These are phyloP conservation scores for Nymphalis urticae DNA, from an alignment of 2,888 invertebrate species.

Conservation along the genomic window DNA sequence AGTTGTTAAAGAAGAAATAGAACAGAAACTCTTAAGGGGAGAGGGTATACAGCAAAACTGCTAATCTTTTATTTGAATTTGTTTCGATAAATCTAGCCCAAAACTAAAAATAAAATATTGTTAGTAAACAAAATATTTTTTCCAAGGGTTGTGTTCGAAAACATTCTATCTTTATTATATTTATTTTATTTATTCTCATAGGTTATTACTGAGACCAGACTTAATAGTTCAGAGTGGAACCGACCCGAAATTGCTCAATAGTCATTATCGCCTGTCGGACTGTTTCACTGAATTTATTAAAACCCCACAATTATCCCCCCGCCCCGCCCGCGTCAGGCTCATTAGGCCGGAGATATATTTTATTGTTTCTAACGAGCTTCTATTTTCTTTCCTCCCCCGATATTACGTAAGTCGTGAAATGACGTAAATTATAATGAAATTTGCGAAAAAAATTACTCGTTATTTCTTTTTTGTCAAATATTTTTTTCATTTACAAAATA, in stretches of 20 bases:
- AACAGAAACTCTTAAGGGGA: no score
- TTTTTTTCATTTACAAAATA: not conserved
- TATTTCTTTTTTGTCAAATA: not conserved
- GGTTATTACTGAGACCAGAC: no score
- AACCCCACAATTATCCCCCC: conserved; percentile 27
- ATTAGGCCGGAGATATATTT: conserved; percentile 35
- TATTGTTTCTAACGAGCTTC: conserved; percentile 35
- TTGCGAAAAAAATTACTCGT: conserved; percentile 14
- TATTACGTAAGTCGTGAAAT: conserved; percentile 18
- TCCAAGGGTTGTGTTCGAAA: no score
- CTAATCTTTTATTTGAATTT: no score
- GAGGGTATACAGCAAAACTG: no score
- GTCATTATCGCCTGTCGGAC: conserved; percentile 30
- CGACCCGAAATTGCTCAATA: conserved; percentile 18
- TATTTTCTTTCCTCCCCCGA: conserved; percentile 23
- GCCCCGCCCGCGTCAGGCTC: conserved; percentile 18
- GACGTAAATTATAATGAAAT: conserved; percentile 20
- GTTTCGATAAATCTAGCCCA: no score
- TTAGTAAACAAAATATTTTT: no score
- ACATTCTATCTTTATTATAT: no score
- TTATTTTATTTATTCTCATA: not conserved
- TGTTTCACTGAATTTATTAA: conserved; percentile 33
- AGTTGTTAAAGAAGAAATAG: no score
- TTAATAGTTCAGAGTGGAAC: conserved; percentile 9
- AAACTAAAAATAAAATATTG: no score